phyloP scores from a whole-genome alignment of 2,888 invertebrate genomes.

The Lycia hirtaria region DNA sequence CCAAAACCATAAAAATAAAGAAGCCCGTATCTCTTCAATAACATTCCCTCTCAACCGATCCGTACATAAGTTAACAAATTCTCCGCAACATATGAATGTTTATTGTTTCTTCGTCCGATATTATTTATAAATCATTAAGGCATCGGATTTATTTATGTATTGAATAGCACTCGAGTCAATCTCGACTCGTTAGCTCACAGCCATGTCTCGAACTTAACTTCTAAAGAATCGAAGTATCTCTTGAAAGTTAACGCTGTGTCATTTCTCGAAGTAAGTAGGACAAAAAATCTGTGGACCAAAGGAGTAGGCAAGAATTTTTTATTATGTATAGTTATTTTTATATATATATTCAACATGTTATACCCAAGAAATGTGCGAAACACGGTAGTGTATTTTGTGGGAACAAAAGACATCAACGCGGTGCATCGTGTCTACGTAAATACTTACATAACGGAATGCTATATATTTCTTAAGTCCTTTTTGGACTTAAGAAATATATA shows the following conservation, averaged over 20 bases:
- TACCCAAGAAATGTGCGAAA: not conserved
- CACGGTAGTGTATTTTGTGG: not conserved
- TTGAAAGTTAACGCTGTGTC: constrained; percentile 80
- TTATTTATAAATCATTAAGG: constrained; percentile 60
- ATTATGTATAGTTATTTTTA: no score
- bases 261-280: constrained; percentile 67
- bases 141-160: constrained; percentile 64
- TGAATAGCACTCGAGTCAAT: constrained; percentile 73
- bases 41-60: not conserved
- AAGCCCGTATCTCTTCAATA: constrained; percentile 3
- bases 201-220: constrained; percentile 62
- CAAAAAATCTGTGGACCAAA: constrained; percentile 50
- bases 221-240: constrained; percentile 81
- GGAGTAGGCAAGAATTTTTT: no score
- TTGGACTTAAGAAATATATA: no score
- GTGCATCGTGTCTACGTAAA: not conserved
- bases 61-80: constrained; percentile 23
- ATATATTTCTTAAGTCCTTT: not conserved
- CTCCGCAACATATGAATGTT: constrained; percentile 34
- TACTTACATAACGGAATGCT: not conserved
- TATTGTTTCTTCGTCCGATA: constrained; percentile 52
- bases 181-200: constrained; percentile 76
- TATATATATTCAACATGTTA: no score
- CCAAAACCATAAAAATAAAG: constrained; percentile 10
- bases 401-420: constrained; percentile 22